Evolutionary conservation across 2,113 vertebrate species (phyloP).

Genomic region (Callipepla californica): DNA sequence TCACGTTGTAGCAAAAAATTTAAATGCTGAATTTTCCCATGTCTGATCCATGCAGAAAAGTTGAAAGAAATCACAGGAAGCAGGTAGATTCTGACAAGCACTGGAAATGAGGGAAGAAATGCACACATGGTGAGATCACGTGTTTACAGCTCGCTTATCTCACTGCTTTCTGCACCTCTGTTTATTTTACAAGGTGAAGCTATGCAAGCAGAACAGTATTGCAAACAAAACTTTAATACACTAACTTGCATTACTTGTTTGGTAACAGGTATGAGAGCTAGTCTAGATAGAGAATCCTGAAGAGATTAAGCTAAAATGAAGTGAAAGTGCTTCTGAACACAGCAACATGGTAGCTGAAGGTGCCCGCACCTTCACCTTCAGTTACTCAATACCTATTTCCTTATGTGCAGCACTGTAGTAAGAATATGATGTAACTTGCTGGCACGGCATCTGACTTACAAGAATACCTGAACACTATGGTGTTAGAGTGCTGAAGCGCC

Average conservation of each 20-base stretch:
- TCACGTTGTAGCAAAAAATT: accelerated
- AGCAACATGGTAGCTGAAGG: neutral
- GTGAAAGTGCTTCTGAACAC: neutral
- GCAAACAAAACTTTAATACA: neutral
- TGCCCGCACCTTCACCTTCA: neutral
- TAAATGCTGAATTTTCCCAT: neutral
- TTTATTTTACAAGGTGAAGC: neutral
- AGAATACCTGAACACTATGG: accelerated
- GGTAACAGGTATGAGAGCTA: accelerated
- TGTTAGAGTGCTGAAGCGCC: too few relatives aligned
- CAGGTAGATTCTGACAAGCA: accelerated
- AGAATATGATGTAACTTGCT: neutral
- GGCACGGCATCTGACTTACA: accelerated
- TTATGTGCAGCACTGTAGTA: neutral
- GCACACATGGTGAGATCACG: neutral
- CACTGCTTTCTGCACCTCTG: neutral
- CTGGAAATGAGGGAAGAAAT: neutral
- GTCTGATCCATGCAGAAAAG: neutral
- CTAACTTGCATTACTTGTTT: neutral
- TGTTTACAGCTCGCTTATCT: too few relatives aligned
- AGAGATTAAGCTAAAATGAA: neutral
- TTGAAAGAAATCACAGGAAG: neutral
- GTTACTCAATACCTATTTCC: neutral
- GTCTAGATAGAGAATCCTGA: neutral
- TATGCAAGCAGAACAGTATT: neutral